Evolutionary conservation across 1,140 invertebrate genomes (phyloP).

Genomic region (Lamellibrachia luymesi): DNA sequence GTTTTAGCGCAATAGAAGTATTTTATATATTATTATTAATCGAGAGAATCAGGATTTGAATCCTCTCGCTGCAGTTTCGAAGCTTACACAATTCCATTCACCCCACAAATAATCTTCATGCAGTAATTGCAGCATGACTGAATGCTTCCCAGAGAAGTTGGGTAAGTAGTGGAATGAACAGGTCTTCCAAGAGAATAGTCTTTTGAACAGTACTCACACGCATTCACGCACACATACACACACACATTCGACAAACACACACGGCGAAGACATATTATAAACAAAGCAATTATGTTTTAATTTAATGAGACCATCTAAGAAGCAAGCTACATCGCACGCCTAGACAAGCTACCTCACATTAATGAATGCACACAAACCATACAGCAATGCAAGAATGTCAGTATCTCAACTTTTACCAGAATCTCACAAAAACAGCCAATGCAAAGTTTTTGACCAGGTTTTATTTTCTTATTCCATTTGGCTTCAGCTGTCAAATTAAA

Average conservation of each 20-base stretch:
- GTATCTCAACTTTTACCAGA: not conserved
- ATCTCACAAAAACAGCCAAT: not conserved
- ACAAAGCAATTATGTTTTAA: not conserved
- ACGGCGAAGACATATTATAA: not conserved
- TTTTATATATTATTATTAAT: no score
- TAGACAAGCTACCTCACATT: not conserved
- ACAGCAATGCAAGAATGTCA: not conserved
- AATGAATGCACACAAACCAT: not conserved
- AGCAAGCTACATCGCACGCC: not conserved
- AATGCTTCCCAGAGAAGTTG: no score
- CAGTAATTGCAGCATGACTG: no score
- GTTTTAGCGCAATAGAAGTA: no score
- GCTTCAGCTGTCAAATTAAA: not conserved
- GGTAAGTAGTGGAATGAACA: no score
- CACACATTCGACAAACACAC: no score
- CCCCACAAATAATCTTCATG: no score
- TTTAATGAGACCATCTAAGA: not conserved
- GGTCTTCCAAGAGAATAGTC: no score
- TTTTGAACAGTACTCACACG: no score
- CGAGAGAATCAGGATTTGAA: no score
- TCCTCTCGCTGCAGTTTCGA: no score
- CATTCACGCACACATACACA: not conserved
- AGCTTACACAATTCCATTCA: no score
- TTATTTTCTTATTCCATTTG: not conserved
- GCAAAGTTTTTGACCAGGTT: not conserved